phyloP scores from a whole-genome alignment of 2,797 vertebrate species.

The Acanthiza pusilla region DNA sequence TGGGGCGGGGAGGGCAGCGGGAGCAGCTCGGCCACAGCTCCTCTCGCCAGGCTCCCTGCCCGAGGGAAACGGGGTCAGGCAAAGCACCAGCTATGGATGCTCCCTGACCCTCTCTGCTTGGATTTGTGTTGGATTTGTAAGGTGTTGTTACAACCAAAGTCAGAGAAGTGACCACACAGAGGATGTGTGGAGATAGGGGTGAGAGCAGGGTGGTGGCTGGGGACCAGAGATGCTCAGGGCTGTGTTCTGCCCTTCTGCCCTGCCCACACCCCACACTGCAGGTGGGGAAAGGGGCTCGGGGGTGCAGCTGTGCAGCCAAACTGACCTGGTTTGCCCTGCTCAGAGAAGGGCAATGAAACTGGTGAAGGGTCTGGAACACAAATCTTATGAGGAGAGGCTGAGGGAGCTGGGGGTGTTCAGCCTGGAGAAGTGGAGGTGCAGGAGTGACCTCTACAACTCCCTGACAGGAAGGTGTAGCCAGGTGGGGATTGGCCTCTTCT shows the following conservation, averaged over 20 bases:
- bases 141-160: neutral
- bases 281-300: accelerated
- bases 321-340: neutral
- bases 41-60: neutral
- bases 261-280: accelerated
- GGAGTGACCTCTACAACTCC: neutral
- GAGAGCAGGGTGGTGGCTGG: accelerated
- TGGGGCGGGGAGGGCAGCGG: accelerated
- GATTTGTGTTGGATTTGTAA: neutral
- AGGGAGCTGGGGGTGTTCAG: neutral
- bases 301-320: neutral
- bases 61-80: accelerated
- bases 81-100: accelerated
- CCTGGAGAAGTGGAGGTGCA: neutral
- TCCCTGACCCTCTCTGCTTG: accelerated
- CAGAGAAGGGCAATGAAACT: neutral
- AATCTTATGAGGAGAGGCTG: neutral
- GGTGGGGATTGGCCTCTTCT: neutral
- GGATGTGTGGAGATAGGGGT: neutral
- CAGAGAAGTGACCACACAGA: accelerated
- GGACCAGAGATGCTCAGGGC: neutral
- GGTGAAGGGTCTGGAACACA: neutral
- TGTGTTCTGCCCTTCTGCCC: neutral
- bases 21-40: neutral
- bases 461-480: neutral